Evolutionary conservation across 2,888 invertebrate genomes (phyloP).

Genomic region (Rhamphomyia laevipes): DNA sequence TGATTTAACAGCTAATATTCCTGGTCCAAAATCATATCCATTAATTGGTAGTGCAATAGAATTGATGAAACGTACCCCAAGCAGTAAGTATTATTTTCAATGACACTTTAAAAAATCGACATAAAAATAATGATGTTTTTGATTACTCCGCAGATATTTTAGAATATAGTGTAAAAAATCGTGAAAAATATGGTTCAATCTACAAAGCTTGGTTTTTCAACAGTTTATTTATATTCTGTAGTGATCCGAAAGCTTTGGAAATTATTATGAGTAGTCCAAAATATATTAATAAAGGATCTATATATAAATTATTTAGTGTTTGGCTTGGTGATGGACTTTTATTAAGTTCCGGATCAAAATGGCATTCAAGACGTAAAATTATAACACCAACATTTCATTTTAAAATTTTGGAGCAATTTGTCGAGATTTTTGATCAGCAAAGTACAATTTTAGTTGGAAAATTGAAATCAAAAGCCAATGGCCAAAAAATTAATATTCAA

Average conservation of each 20-base stretch:
- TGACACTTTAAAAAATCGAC: neutral
- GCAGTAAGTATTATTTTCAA: slow-evolving; percentile 8
- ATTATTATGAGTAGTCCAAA: slow-evolving; percentile 29
- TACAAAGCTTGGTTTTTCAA: slow-evolving; percentile 38
- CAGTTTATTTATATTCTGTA: slow-evolving; percentile 33
- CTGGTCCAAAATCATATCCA: slow-evolving; percentile 13
- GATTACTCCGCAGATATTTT: slow-evolving; percentile 29
- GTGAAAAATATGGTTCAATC: slow-evolving; percentile 34
- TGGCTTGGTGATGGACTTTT: slow-evolving; percentile 32
- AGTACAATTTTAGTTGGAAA: slow-evolving; percentile 44
- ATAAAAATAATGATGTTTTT: neutral
- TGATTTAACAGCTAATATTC: slow-evolving; percentile 15
- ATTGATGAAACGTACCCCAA: slow-evolving; percentile 9
- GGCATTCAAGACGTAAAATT: slow-evolving; percentile 56
- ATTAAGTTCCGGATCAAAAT: slow-evolving; percentile 39
- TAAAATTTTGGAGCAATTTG: slow-evolving; percentile 59
- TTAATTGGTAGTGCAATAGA: slow-evolving; percentile 12
- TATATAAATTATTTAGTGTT: slow-evolving; percentile 23
- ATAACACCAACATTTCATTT: slow-evolving; percentile 72
- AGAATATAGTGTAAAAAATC: slow-evolving; percentile 18
- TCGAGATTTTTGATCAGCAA: slow-evolving; percentile 57
- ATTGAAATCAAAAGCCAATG: slow-evolving; percentile 37
- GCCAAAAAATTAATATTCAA: slow-evolving; percentile 42
- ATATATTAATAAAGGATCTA: slow-evolving; percentile 25
- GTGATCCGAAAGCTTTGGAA: slow-evolving; percentile 39